These are phyloP conservation scores for Pseudoatta argentina DNA, from an alignment of 1,140 invertebrate genomes.

Conservation along the genomic window DNA sequence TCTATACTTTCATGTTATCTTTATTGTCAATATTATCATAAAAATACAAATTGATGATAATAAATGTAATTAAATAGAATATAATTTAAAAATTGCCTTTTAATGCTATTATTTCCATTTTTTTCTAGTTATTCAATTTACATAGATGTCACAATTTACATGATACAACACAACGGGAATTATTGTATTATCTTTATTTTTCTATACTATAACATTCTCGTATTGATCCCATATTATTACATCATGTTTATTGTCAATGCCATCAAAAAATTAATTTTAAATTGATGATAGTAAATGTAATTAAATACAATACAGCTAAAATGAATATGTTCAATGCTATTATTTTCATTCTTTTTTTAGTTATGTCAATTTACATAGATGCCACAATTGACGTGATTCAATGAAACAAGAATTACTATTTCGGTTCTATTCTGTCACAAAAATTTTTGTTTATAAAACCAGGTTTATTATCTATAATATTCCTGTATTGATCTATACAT, in stretches of 20 bases:
- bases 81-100: neutral
- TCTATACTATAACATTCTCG: neutral
- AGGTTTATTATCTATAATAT: neutral
- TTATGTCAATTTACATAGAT: neutral
- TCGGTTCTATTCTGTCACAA: neutral
- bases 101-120: neutral
- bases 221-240: neutral
- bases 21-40: constrained; percentile 49
- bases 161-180: neutral
- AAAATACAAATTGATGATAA: neutral
- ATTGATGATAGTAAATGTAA: neutral
- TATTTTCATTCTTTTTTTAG: neutral
- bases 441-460: constrained; percentile 15
- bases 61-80: neutral
- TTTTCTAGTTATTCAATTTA: neutral
- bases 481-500: neutral
- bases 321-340: neutral
- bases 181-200: neutral
- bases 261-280: constrained; percentile 3
- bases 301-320: neutral
- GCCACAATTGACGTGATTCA: neutral
- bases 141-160: neutral
- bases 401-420: constrained; percentile 3
- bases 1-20: constrained; percentile 24
- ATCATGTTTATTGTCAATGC: constrained; percentile 49